Evolutionary conservation across 2,113 vertebrate genomes (phyloP).

Genomic region (Amphiprion ocellaris): DNA sequence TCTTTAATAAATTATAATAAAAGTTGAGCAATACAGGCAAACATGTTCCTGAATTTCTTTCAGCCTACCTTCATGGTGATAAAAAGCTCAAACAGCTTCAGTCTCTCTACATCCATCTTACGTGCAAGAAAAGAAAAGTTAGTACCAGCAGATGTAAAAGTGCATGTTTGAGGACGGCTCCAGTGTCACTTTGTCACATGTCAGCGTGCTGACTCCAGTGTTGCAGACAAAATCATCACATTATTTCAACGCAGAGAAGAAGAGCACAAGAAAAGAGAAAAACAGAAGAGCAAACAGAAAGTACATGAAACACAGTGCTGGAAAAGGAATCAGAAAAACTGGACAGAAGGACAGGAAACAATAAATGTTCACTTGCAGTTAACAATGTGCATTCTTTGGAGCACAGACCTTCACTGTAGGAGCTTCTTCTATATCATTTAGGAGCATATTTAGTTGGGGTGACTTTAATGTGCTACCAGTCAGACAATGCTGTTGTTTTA

Average conservation of each 20-base stretch:
- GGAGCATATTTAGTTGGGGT: too few relatives aligned
- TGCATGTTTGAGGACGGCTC: slow-evolving; percentile 33
- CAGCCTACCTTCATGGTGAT: slow-evolving; percentile 9
- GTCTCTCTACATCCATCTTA: not conserved
- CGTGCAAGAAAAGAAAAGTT: slow-evolving; percentile 23
- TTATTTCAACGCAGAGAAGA: not conserved
- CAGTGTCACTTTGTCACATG: slow-evolving; percentile 20
- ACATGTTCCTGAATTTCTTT: slow-evolving; percentile 4
- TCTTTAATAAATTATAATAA: slow-evolving; percentile 63
- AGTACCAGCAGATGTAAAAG: slow-evolving; percentile 42
- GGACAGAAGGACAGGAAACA: slow-evolving; percentile 6
- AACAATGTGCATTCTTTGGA: slow-evolving; percentile 5
- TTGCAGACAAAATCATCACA: slow-evolving; percentile 17
- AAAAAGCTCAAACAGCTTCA: slow-evolving; percentile 4
- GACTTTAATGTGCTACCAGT: too few relatives aligned
- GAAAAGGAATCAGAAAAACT: not conserved
- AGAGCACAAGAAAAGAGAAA: slow-evolving; percentile 10
- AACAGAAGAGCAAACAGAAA: not conserved
- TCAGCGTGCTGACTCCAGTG: slow-evolving; percentile 48
- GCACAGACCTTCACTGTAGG: not conserved
- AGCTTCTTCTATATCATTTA: not conserved
- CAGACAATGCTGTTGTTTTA: too few relatives aligned
- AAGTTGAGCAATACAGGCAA: slow-evolving; percentile 34
- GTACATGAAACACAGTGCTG: not conserved
- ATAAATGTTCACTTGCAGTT: not conserved